Evolutionary conservation across 2,888 invertebrate species (phyloP), one percentile per base, ranked within the genome.

Genomic region (Hylaea fasciaria): DNA sequence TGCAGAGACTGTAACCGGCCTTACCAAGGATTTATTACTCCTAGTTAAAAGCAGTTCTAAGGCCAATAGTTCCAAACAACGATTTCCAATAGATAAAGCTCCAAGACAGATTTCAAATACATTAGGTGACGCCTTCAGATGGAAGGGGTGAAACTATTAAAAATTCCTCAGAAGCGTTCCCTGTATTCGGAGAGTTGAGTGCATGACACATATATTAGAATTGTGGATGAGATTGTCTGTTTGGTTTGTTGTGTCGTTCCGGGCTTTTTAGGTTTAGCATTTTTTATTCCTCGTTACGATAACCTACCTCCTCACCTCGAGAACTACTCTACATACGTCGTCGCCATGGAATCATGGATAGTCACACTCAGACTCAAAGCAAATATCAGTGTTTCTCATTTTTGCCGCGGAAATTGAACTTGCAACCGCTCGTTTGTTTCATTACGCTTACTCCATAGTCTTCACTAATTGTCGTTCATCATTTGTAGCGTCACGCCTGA

Each of bases 61-160:
- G 84, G 84, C 85, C 85, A 87, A 88, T 86, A 88, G 87, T 91
- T 91, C 77, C 78, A 86, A 91, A 91, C 89, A 89, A 82, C 90
- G 86, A 89, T 91, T 91, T 88, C 83, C 91, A 85, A 91, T 90
- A 89, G 86, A 90, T 90, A 89, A 86, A 88, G 82, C 87, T 73
- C 72, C 80, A 78, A 87, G 89, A 90, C 89, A 91, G 91, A 91
- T 91, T 91, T 81, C 86, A 91, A 92, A 91, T 87, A 91, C 91
- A 91, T 91, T 91, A 91, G 87, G 77, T 83, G 83, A 81, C 81
- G 82, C 76, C 75, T 73, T 64, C 32, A 56, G 62, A 69, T 70
- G 65, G 72, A 81, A 77, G 79, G 81, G 78, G 78, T 76, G 78
- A 81, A 83, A 86, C 89, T 90, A 91, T 91, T 91, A 91, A 91